Conservation (phyloP, 2,113 vertebrate genomes). For the Atrichornis clamosus region DNA sequence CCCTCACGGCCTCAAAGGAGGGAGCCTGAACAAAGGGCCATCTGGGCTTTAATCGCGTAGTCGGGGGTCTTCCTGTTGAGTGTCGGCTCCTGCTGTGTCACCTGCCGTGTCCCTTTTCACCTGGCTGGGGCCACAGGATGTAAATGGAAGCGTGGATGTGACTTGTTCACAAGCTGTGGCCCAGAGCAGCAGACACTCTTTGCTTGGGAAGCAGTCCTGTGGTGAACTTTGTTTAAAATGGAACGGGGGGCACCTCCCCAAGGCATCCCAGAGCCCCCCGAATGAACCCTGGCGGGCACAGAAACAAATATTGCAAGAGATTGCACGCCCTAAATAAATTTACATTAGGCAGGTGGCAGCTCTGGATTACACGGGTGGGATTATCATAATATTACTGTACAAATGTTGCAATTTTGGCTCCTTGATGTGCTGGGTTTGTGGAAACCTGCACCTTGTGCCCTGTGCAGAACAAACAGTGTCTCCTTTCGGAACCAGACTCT, state of each 20-base stretch:
- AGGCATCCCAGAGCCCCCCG: background rate
- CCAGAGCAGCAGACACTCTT: background rate
- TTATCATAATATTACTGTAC: background rate
- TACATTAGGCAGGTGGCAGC: background rate
- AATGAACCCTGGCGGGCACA: background rate
- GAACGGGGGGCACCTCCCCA: background rate
- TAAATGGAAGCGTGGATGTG: background rate
- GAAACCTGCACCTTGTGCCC: background rate
- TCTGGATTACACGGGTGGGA: background rate
- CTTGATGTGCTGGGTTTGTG: background rate
- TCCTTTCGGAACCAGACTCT: background rate
- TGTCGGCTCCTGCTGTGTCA: no score
- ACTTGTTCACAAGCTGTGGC: background rate
- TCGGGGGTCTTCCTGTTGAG: background rate
- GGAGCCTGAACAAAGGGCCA: background rate
- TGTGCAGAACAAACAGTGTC: no score
- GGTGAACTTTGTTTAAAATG: background rate
- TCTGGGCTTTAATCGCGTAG: rapidly evolving
- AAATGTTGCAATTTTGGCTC: background rate
- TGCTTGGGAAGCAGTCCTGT: background rate
- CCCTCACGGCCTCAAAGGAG: no score
- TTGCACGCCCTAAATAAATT: background rate
- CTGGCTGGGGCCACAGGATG: background rate
- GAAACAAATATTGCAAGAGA: rapidly evolving
- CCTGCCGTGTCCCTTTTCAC: background rate